Percentiles rank a stretch among this genome's conserved stretches.
Evolutionary conservation across 2,113 vertebrate genomes (phyloP).

Genomic region (Cynocephalus volans): DNA sequence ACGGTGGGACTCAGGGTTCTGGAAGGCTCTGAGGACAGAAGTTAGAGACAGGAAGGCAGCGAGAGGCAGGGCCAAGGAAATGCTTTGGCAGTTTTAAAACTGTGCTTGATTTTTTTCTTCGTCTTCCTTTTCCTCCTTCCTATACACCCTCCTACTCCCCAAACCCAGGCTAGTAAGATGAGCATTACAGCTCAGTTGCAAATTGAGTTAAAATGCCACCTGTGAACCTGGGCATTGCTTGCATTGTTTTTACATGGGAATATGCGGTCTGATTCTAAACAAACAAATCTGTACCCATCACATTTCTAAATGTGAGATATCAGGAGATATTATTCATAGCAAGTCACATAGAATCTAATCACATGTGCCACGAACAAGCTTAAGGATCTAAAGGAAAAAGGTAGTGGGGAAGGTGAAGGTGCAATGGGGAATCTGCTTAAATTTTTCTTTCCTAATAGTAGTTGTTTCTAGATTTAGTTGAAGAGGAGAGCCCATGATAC

Average conservation of each 20-base stretch:
- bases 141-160: background rate
- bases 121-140: background rate
- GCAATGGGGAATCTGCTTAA: background rate
- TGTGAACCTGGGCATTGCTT: background rate
- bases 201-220: background rate
- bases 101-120: background rate
- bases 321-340: background rate
- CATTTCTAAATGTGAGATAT: background rate
- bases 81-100: background rate
- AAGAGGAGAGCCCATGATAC: background rate
- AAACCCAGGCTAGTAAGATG: background rate
- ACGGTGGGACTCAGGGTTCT: background rate
- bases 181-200: background rate
- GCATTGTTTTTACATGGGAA: background rate
- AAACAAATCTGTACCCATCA: background rate
- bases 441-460: background rate
- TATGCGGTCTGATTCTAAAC: background rate
- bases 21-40: background rate
- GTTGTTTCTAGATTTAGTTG: background rate
- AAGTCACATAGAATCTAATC: background rate
- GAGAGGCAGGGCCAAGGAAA: background rate
- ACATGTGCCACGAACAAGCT: background rate
- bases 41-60: background rate
- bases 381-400: background rate
- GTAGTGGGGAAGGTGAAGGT: too few species aligned